phyloP scores from a whole-genome alignment of 2,113 vertebrate species.

The Platichthys flesus region DNA sequence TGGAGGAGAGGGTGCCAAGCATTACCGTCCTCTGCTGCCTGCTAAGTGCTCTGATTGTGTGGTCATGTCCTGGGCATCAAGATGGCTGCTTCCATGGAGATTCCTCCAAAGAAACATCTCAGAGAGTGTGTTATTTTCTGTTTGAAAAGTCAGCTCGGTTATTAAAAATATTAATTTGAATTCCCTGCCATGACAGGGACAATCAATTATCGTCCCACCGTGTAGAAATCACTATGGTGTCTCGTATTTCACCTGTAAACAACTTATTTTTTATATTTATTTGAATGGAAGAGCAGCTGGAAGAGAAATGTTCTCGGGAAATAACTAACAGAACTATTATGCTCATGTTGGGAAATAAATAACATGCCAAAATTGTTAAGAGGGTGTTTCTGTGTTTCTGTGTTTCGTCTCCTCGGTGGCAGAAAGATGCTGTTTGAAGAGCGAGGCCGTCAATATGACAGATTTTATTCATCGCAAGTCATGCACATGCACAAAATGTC shows the following conservation, averaged over 20 bases:
- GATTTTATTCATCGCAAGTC: no score
- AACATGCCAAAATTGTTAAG: not conserved
- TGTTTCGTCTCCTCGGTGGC: no score
- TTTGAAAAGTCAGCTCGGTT: constrained; percentile 31
- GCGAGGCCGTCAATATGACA: no score
- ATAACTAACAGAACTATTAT: constrained; percentile 25
- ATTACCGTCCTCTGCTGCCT: constrained; percentile 56
- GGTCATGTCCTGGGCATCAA: constrained; percentile 57
- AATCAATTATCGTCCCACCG: no score
- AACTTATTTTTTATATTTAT: not conserved
- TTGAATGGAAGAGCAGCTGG: constrained; percentile 1
- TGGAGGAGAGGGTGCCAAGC: constrained; percentile 55
- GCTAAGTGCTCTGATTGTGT: constrained; percentile 70
- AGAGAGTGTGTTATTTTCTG: not conserved
- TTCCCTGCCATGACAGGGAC: not conserved
- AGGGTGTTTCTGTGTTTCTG: constrained; percentile 13
- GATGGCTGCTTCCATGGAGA: constrained; percentile 40
- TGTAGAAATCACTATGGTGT: not conserved
- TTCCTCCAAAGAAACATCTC: not conserved
- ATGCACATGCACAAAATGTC: no score
- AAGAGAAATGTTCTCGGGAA: constrained; percentile 9
- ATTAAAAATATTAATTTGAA: constrained; percentile 1
- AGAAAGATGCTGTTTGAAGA: no score
- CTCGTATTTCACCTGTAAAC: not conserved
- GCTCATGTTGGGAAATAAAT: not conserved